phyloP scores from a whole-genome alignment of 1,140 invertebrate species.

The Pteromalus puparum region DNA sequence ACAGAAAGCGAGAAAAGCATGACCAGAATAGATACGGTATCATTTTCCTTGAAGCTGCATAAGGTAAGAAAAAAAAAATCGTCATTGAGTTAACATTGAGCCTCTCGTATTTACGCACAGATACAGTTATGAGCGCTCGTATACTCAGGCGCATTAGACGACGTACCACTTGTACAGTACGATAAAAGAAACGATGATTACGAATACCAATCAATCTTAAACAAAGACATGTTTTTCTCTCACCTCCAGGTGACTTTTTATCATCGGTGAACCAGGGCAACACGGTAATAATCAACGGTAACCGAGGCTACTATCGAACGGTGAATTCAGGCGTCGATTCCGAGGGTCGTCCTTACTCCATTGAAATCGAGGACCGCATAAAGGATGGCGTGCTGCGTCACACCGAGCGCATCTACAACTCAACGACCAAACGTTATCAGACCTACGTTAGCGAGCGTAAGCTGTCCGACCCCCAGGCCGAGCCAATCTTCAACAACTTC shows the following conservation, averaged over 20 bases:
- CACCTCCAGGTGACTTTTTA: neutral
- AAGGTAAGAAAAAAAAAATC: neutral
- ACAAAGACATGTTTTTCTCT: neutral
- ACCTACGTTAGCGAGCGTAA: slow-evolving; percentile 54
- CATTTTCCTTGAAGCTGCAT: neutral
- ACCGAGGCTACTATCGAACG: neutral
- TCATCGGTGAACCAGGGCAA: neutral
- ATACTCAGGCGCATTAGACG: no score
- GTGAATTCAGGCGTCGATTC: neutral
- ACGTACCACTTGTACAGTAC: neutral
- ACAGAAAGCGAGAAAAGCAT: neutral
- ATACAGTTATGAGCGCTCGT: no score
- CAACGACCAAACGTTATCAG: slow-evolving; percentile 9
- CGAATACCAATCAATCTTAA: neutral
- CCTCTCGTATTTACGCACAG: no score
- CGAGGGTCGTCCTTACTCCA: slow-evolving; percentile 55
- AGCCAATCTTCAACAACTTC: slow-evolving; percentile 47
- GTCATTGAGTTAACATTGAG: no score
- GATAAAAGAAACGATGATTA: neutral
- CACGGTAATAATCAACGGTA: neutral
- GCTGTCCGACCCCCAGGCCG: slow-evolving; percentile 53
- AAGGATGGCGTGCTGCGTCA: slow-evolving; percentile 53
- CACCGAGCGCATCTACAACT: slow-evolving; percentile 55
- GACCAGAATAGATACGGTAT: neutral
- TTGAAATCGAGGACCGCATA: slow-evolving; percentile 50